phyloP scores from a whole-genome alignment of 2,888 invertebrate species.

The Magallana nippona region DNA sequence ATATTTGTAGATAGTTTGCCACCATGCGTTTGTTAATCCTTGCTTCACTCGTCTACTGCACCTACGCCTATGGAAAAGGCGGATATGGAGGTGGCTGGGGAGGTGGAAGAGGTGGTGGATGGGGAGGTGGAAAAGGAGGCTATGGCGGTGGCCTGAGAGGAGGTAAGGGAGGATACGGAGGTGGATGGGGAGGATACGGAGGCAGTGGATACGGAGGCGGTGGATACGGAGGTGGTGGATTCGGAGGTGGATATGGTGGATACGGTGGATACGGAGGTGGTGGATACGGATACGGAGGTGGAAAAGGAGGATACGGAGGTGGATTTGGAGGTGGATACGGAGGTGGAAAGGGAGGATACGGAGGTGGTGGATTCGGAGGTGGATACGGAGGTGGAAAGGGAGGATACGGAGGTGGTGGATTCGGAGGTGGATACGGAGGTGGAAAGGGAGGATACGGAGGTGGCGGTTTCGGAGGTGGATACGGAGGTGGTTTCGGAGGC shows the following conservation, averaged over 20 bases:
- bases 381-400: slow-evolving; percentile 30
- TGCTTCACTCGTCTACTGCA: background rate
- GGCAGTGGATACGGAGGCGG: background rate
- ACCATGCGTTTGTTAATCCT: slow-evolving; percentile 24
- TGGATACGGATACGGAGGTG: background rate
- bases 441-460: background rate
- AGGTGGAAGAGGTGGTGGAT: background rate
- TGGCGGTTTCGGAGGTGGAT: background rate
- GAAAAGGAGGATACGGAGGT: background rate
- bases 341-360: slow-evolving; percentile 22
- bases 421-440: slow-evolving; percentile 7
- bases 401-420: background rate
- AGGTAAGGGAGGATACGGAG: background rate
- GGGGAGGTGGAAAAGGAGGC: background rate
- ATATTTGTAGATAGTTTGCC: slow-evolving; percentile 4
- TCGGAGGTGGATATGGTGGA: background rate
- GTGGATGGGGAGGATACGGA: background rate
- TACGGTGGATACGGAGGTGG: background rate
- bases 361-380: background rate
- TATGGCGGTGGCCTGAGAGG: slow-evolving; percentile 25
- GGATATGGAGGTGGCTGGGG: background rate
- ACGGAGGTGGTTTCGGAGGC: background rate
- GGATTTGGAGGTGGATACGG: slow-evolving; percentile 29
- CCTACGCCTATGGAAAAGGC: background rate
- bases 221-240: background rate